These are phyloP conservation scores for Zaprionus lachaisei DNA, from an alignment of 1,140 invertebrate species.

Conservation along the genomic window DNA sequence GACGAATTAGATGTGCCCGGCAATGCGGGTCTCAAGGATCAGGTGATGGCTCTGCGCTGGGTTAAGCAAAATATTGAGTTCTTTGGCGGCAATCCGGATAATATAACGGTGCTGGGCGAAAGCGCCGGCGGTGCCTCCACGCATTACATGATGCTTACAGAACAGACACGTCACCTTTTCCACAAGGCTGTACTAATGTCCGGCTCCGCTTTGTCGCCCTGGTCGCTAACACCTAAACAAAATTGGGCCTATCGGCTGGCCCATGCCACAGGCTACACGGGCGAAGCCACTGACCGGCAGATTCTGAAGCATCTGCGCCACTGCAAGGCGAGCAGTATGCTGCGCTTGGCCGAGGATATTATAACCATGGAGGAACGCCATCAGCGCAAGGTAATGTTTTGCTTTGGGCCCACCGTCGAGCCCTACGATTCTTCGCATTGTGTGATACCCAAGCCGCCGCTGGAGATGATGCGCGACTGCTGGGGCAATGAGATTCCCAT, in stretches of 20 bases:
- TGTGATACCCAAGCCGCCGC: constrained; percentile 76
- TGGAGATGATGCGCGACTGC: constrained; percentile 79
- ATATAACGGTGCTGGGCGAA: constrained; percentile 85
- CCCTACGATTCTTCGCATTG: constrained; percentile 67
- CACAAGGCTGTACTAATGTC: constrained; percentile 84
- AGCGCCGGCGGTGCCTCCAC: constrained; percentile 85
- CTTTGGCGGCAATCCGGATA: constrained; percentile 86
- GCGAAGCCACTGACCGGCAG: constrained; percentile 55
- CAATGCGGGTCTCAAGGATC: constrained; percentile 88
- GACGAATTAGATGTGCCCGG: constrained; percentile 85
- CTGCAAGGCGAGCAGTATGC: constrained; percentile 86
- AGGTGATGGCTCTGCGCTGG: constrained; percentile 88
- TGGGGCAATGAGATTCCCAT: constrained; percentile 84
- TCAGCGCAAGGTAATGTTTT: constrained; percentile 68
- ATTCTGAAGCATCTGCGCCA: constrained; percentile 66
- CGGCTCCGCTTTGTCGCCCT: constrained; percentile 75
- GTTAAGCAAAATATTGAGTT: constrained; percentile 87
- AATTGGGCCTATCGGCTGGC: constrained; percentile 80
- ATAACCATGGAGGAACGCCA: constrained; percentile 75
- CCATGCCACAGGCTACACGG: constrained; percentile 71
- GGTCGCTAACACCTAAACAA: constrained; percentile 69
- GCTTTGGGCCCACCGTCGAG: constrained; percentile 83
- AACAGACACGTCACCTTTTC: constrained; percentile 83
- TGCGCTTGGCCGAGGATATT: constrained; percentile 77
- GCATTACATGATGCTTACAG: constrained; percentile 87